A percentile compares a stretch with the other conserved stretches of the same genome.
Conservation (phyloP, 2,113 vertebrate genomes). For the Notarius lentiginosus region DNA sequence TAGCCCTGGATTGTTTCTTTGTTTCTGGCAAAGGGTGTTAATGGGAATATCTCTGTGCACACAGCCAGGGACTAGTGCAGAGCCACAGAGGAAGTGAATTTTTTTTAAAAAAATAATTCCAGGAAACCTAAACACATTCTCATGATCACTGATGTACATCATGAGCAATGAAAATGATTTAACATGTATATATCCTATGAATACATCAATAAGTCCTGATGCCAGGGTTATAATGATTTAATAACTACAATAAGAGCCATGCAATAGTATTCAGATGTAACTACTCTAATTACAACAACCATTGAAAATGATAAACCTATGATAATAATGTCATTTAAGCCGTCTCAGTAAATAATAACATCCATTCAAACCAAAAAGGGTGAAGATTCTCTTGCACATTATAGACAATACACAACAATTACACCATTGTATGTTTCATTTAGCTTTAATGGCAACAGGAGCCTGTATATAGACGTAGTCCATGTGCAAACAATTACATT, state of each 20-base stretch:
- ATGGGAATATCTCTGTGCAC: neutral
- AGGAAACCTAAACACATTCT: neutral
- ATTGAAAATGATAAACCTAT: neutral
- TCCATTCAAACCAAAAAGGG: neutral
- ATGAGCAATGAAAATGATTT: neutral
- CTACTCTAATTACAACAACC: neutral
- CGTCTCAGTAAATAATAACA: neutral
- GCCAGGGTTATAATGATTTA: neutral
- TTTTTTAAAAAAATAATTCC: neutral
- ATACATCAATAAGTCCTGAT: neutral
- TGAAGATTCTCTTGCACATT: neutral
- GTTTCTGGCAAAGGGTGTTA: neutral
- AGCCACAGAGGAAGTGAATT: neutral
- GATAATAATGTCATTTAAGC: neutral
- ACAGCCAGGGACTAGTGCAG: neutral
- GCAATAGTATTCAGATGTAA: neutral
- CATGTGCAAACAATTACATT: slow-evolving; percentile 3
- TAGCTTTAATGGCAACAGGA: neutral
- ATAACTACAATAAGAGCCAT: neutral
- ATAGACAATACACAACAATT: neutral
- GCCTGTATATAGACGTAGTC: neutral
- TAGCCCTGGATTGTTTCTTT: slow-evolving; percentile 1
- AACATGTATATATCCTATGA: neutral
- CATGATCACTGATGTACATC: neutral
- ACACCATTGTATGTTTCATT: neutral